phyloP scores from a whole-genome alignment of 1,140 invertebrate genomes.

The Brachionus rotundiformis region DNA sequence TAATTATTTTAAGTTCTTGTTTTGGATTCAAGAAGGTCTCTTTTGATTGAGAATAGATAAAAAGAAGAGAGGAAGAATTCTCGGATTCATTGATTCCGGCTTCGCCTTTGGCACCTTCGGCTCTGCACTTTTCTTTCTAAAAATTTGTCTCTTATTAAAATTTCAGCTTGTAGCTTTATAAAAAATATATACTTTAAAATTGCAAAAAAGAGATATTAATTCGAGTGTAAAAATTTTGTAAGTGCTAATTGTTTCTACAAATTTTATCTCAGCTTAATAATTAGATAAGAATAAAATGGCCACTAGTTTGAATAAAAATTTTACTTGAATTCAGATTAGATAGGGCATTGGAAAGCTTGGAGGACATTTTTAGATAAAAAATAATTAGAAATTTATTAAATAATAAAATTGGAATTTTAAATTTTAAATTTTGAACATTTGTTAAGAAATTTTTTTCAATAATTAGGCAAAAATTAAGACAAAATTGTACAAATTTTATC shows the following conservation, averaged over 20 bases:
- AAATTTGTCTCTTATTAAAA: neutral
- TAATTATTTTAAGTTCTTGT: constrained; percentile 34
- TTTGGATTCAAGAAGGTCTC: neutral
- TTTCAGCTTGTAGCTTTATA: neutral
- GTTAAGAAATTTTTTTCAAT: neutral
- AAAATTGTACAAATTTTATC: too few species aligned
- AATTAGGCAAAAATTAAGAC: too few species aligned
- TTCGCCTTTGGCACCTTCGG: neutral
- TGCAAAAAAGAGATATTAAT: constrained; percentile 44
- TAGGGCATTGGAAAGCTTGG: neutral
- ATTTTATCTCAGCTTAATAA: constrained; percentile 37
- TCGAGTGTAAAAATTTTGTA: constrained; percentile 49
- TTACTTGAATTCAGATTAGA: constrained; percentile 25
- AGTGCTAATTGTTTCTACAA: constrained; percentile 37
- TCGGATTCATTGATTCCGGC: neutral
- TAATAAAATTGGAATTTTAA: neutral
- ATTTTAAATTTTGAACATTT: neutral
- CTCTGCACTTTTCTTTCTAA: constrained; percentile 13
- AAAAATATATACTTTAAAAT: constrained; percentile 32
- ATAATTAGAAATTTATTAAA: neutral
- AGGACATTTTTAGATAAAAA: constrained; percentile 18
- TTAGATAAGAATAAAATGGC: too few species aligned
- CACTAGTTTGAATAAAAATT: too few species aligned
- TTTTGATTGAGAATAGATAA: constrained; percentile 9
- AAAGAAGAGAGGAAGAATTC: neutral